These are phyloP conservation scores for Etheostoma spectabile DNA, from an alignment of 2,113 vertebrate species.

Conservation along the genomic window DNA sequence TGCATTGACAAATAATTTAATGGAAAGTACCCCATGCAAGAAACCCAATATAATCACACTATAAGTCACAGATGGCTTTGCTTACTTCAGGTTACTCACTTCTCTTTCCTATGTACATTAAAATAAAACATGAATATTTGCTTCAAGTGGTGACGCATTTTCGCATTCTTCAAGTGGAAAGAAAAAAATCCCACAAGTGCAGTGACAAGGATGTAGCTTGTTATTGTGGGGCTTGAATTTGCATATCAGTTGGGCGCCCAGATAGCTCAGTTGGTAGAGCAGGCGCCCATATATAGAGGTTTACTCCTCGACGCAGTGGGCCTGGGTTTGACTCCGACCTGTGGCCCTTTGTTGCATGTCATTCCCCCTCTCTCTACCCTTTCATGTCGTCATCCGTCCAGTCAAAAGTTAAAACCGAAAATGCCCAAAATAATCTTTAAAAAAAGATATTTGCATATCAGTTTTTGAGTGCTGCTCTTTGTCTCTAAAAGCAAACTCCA, in stretches of 20 bases:
- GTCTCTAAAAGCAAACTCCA: conserved; percentile 53
- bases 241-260: conserved; percentile 52
- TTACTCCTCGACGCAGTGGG: no score
- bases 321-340: no score
- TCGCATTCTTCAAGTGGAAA: conserved; percentile 31
- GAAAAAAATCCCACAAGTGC: conserved; percentile 28
- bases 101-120: conserved; percentile 37
- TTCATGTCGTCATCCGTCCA: no score
- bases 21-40: background rate
- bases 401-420: no score
- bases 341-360: no score
- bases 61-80: conserved; percentile 20
- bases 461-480: conserved; percentile 68
- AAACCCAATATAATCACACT: conserved; percentile 12
- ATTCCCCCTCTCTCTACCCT: no score
- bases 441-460: conserved; percentile 60
- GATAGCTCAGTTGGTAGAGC: no score
- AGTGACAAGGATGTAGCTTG: conserved; percentile 46
- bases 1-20: no score
- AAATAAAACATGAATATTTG: conserved; percentile 35
- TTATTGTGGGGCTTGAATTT: conserved; percentile 54
- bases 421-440: no score
- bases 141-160: conserved; percentile 41
- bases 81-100: conserved; percentile 48
- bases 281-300: no score